phyloP scores from a whole-genome alignment of 2,113 vertebrate genomes.

The Elgaria multicarinata region DNA sequence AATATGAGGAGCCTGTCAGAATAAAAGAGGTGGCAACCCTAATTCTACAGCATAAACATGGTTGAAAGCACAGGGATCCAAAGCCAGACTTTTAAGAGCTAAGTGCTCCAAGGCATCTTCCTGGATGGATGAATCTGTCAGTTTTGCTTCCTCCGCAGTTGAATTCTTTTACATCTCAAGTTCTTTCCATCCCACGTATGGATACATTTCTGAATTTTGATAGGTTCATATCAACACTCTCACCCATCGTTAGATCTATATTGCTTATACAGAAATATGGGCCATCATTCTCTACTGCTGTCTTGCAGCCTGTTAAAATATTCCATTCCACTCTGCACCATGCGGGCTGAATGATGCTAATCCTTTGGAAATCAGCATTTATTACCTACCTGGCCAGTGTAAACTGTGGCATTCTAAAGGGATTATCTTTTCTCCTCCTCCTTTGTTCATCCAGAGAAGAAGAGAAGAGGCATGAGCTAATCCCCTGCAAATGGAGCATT shows the following conservation, averaged over 20 bases:
- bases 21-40: too few species aligned
- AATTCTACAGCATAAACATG: too few species aligned
- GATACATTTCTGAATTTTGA: too few species aligned
- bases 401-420: slow-evolving; percentile 50
- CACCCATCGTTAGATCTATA: neutral
- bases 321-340: slow-evolving; percentile 47
- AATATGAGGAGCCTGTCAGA: too few species aligned
- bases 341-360: slow-evolving; percentile 49
- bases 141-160: too few species aligned
- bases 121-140: too few species aligned
- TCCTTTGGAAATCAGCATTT: slow-evolving; percentile 58
- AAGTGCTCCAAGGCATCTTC: too few species aligned
- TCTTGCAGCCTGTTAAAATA: slow-evolving; percentile 45
- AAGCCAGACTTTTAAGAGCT: too few species aligned
- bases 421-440: slow-evolving; percentile 42
- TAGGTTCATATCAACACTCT: too few species aligned
- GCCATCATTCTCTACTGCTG: slow-evolving; percentile 34
- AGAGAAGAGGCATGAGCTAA: slow-evolving; percentile 57
- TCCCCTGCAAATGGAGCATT: slow-evolving; percentile 64
- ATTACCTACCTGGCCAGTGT: slow-evolving; percentile 62
- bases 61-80: too few species aligned
- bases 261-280: neutral
- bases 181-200: too few species aligned
- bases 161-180: too few species aligned
- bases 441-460: slow-evolving; percentile 53